These are phyloP conservation scores for Bryconaethiops microstoma DNA, from an alignment of 2,797 vertebrate genomes.

Conservation along the genomic window DNA sequence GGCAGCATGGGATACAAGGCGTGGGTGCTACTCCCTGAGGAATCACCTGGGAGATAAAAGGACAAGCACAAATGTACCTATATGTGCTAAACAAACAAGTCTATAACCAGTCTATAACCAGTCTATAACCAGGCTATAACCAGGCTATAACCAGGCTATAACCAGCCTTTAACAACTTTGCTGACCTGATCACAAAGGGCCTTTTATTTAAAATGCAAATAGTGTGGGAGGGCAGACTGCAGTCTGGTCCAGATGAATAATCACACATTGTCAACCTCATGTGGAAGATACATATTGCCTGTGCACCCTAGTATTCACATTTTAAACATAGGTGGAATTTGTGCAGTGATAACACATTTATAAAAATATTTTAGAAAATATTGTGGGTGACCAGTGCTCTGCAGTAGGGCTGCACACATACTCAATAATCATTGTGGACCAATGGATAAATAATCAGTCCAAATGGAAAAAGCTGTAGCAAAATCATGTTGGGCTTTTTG, in stretches of 20 bases:
- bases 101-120: background rate
- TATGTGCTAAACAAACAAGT: background rate
- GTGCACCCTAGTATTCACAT: background rate
- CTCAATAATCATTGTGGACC: no score
- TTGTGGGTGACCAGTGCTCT: background rate
- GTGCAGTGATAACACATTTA: background rate
- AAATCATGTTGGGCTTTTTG: no score
- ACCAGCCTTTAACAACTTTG: background rate
- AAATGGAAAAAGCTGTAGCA: no score
- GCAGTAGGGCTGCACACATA: background rate
- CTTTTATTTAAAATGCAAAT: background rate
- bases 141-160: no score
- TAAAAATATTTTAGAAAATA: background rate
- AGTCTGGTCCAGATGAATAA: background rate
- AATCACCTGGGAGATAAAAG: constrained; percentile 79
- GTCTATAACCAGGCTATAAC: no score
- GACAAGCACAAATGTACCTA: background rate
- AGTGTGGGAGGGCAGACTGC: background rate
- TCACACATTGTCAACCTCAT: background rate
- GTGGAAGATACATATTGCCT: background rate
- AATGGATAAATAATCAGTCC: no score
- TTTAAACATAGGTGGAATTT: background rate
- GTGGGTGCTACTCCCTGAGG: constrained; percentile 87
- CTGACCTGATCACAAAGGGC: background rate
- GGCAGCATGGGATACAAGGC: constrained; percentile 92